Evolutionary conservation across 37 sponge, comb jelly and placozoan genomes (phyloP).

Genomic region (Theonella swinhoei): DNA sequence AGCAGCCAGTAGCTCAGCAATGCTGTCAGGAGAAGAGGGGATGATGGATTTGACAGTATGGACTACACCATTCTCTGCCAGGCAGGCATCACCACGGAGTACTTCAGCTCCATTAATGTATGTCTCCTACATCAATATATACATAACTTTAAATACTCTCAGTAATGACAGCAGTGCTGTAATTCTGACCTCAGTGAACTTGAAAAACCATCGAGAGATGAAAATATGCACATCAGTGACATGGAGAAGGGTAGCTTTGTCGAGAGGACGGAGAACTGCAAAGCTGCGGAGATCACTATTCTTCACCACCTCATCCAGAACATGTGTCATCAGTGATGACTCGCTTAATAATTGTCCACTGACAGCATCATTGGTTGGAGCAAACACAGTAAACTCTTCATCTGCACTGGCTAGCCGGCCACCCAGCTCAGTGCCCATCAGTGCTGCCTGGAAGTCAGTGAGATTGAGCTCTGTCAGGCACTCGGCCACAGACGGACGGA

Average conservation of each 20-base stretch:
- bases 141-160: no score
- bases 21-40: conserved; percentile 4
- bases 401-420: not conserved
- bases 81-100: conserved; percentile 10
- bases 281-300: not conserved
- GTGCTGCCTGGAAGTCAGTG: not conserved
- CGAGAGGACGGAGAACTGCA: not conserved
- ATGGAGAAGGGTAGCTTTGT: not conserved
- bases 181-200: no score
- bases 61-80: conserved; percentile 50
- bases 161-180: no score
- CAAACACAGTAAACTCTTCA: conserved; percentile 29
- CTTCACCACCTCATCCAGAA: not conserved
- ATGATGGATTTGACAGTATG: conserved; percentile 31
- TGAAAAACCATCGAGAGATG: no score
- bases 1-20: conserved; percentile 3
- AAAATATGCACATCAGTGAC: conserved; percentile 3
- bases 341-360: not conserved
- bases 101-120: conserved; percentile 33
- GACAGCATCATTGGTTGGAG: conserved; percentile 32
- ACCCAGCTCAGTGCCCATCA: not conserved
- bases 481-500: conserved; percentile 12
- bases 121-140: not conserved
- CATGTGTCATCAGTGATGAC: not conserved
- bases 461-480: conserved; percentile 20